Conservation (phyloP, 2,888 invertebrate species). For the Himalopsyche anomala region DNA sequence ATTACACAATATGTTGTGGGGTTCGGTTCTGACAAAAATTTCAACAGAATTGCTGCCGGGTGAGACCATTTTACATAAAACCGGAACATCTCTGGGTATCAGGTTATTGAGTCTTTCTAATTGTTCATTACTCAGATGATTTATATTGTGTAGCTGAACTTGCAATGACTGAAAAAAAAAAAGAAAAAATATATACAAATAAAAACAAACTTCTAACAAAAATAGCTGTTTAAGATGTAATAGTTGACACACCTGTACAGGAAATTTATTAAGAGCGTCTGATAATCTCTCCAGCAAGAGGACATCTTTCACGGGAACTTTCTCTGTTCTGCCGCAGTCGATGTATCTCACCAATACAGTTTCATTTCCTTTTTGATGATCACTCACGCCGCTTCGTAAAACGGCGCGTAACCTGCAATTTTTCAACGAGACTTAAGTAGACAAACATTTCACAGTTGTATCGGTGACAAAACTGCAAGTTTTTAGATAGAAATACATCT, state of each 20-base stretch:
- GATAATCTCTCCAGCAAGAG: constrained; percentile 75
- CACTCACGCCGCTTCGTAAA: constrained; percentile 51
- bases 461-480: too few species aligned
- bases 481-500: too few species aligned
- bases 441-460: not conserved
- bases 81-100: constrained; percentile 75
- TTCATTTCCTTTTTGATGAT: constrained; percentile 72
- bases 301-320: constrained; percentile 74
- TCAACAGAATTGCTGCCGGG: constrained; percentile 77
- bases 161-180: constrained; percentile 74
- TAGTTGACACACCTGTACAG: constrained; percentile 77
- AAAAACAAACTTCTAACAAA: not conserved
- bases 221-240: constrained; percentile 58
- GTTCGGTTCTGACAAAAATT: constrained; percentile 82
- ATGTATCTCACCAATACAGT: constrained; percentile 72
- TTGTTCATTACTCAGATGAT: constrained; percentile 74
- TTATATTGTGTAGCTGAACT: constrained; percentile 78
- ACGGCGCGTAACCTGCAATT: constrained; percentile 58
- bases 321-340: constrained; percentile 74
- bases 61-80: constrained; percentile 71
- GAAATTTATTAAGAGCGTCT: constrained; percentile 77
- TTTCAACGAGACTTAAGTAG: not conserved
- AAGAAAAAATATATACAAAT: not conserved
- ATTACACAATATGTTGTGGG: constrained; percentile 80
- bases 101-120: constrained; percentile 78